Conservation (phyloP, 2,797 vertebrate genomes). For the Alfaro cultratus region DNA sequence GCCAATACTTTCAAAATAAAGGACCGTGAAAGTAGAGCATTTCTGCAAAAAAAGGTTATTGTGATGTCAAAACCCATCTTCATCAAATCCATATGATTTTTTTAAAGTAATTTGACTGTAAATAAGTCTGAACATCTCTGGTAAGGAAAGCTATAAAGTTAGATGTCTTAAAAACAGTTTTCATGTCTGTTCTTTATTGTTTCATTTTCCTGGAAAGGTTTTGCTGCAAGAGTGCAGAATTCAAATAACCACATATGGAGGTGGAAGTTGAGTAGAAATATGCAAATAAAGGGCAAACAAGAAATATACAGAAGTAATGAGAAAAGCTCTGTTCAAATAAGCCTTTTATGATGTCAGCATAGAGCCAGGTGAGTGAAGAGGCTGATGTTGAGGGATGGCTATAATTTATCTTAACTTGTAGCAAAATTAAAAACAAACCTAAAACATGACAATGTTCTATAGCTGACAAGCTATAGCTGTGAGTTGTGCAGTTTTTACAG, state of each 20-base stretch:
- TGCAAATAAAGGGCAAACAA: background rate
- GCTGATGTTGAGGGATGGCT: background rate
- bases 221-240: background rate
- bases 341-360: background rate
- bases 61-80: background rate
- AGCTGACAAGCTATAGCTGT: background rate
- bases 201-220: background rate
- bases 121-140: background rate
- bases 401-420: background rate
- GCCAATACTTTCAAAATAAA: slow-evolving; percentile 47
- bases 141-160: background rate
- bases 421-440: background rate
- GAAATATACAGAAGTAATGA: background rate
- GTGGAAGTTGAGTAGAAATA: background rate
- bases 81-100: background rate
- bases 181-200: background rate
- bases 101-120: background rate
- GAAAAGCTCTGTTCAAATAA: background rate
- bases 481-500: background rate
- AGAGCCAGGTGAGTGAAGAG: background rate
- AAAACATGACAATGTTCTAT: background rate
- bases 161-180: background rate
- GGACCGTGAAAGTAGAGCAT: background rate
- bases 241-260: background rate
- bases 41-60: background rate